Evolutionary conservation across 2,888 invertebrate genomes (phyloP).

Genomic region (Proisotoma minuta): DNA sequence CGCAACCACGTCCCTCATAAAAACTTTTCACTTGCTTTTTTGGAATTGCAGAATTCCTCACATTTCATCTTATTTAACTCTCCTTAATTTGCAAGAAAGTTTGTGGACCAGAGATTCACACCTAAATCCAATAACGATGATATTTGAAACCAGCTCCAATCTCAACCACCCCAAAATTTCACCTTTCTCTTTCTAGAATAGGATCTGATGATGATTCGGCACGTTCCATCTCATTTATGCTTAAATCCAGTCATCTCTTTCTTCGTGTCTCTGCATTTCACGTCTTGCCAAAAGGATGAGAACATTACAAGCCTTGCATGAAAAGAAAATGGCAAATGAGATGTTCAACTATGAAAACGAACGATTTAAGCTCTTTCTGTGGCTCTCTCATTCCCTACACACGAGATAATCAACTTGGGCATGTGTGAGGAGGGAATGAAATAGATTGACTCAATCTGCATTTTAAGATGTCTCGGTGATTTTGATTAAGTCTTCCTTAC

Average conservation of each 20-base stretch:
- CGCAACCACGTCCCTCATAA: constrained; percentile 7
- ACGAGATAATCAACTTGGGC: not conserved
- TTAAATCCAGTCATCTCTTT: not conserved
- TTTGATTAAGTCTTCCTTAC: constrained; percentile 6
- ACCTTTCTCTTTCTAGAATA: not conserved
- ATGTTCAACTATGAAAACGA: not conserved
- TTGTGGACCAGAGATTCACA: not conserved
- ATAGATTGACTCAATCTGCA: constrained; percentile 13
- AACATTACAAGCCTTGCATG: too few species aligned
- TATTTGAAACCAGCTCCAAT: not conserved
- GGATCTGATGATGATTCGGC: constrained; percentile 8
- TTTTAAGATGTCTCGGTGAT: constrained; percentile 10
- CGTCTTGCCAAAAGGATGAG: too few species aligned
- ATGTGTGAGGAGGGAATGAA: not conserved
- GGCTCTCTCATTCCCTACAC: not conserved
- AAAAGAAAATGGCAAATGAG: not conserved
- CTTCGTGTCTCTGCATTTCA: not conserved
- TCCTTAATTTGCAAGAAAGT: not conserved
- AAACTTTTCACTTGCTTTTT: constrained; percentile 11
- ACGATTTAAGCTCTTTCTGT: not conserved
- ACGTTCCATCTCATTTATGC: constrained; percentile 8
- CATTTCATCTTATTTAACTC: constrained; percentile 1
- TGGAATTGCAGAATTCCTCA: not conserved
- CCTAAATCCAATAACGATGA: too few species aligned
- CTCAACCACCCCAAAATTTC: not conserved